Base-by-base conservation (phyloP, 2,113 vertebrate genomes). In the pig (Sus scrofa) region DNA sequence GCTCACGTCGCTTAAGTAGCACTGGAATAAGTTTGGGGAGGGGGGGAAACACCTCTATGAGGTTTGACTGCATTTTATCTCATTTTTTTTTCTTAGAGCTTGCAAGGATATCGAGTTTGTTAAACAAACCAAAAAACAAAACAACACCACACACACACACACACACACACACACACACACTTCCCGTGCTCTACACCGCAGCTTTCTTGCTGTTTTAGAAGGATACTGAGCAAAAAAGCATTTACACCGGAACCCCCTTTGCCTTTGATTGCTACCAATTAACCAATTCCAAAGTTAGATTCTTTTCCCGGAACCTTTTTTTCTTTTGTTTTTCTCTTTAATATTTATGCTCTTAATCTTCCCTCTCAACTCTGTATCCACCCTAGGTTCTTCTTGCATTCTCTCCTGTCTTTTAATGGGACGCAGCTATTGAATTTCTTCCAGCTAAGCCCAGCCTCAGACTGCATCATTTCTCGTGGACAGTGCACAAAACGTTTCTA, bases 391-490 rank as follows among this genome's bases (percentile, higher is more conserved):
- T 26, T 34, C 67, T 65, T 74, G 39, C 15, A 24, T 95, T 96
- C 89, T 73, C 78, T 79, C 67, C 94, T 67, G 90, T 95, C 96
- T 87, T 88, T 79, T 85, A 94, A 96, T 98, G 98, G 98, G 98
- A 98, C 95, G 97, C 97, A 98, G 98, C 97, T 97, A 93, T 97
- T 98, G 98, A 98, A 98, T 98, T 96, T 97, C 98, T 98, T 99
- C 98, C 98, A 98, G 97, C 98, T 86, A 93, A 97, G 91, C 98
- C 95, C 97, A 97, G 97, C 98, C 98, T 97, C 98, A 97, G 97
- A 98, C 98, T 99, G 99, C 99, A 99, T 99, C 99, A 98, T 98
- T 99, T 98, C 97, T 98, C 75, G 56, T 93, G 96, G 97, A 98
- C 98, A 98, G 98, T 98, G 98, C 98, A 97, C 97, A 98, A 98